Percentiles rank a stretch among this genome's conserved stretches.
These are phyloP conservation scores for Pentamera pediparva DNA, from an alignment of 53 echinoderm and acorn worm genomes.

Conservation along the genomic window DNA sequence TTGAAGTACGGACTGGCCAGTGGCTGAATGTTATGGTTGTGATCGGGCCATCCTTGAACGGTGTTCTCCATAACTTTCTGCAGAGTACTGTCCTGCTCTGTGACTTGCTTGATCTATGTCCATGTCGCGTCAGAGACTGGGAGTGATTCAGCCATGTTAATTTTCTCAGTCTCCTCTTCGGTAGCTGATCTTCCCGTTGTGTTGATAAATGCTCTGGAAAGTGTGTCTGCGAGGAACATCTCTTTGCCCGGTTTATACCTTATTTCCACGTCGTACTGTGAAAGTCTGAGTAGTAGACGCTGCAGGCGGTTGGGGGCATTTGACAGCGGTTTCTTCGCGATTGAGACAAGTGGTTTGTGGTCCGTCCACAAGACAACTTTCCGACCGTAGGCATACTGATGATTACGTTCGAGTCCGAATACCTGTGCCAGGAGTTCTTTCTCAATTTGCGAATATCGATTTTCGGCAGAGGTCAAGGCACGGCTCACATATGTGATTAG, in stretches of 20 bases:
- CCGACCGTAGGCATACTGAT: slow-evolving; percentile 39
- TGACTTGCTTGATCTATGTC: slow-evolving; percentile 26
- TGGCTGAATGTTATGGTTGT: background rate
- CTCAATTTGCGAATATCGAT: slow-evolving; percentile 55
- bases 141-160: slow-evolving; percentile 34
- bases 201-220: slow-evolving; percentile 37
- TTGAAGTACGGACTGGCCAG: slow-evolving; percentile 4
- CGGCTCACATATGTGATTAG: slow-evolving; percentile 52
- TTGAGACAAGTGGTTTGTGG: slow-evolving; percentile 45
- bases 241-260: slow-evolving; percentile 51
- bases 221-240: slow-evolving; percentile 52
- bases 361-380: slow-evolving; percentile 44
- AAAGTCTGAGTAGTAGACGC: slow-evolving; percentile 31
- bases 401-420: slow-evolving; percentile 41
- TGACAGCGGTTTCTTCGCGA: slow-evolving; percentile 32
- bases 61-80: slow-evolving; percentile 33
- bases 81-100: slow-evolving; percentile 22
- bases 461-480: slow-evolving; percentile 47
- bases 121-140: slow-evolving; percentile 30
- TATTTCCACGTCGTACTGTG: slow-evolving; percentile 45
- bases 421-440: slow-evolving; percentile 35
- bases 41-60: slow-evolving; percentile 22
- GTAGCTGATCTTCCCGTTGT: too few relatives aligned
- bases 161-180: slow-evolving; percentile 30
- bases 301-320: slow-evolving; percentile 53